Evolutionary conservation across 2,888 invertebrate genomes (phyloP).

Genomic region (Zonitis immaculata): DNA sequence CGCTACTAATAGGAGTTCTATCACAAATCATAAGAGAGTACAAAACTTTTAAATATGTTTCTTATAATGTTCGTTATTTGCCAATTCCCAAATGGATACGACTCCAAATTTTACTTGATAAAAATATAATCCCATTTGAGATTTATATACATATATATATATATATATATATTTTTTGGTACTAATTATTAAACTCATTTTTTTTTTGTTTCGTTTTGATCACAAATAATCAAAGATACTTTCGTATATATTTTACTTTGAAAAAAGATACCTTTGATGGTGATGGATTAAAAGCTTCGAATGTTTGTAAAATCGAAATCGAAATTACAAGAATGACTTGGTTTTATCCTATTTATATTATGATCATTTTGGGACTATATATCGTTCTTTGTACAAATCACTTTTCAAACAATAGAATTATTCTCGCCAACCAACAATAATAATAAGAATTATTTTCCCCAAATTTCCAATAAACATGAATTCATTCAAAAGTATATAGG

Average conservation of each 20-base stretch:
- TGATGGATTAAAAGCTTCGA: constrained; percentile 37
- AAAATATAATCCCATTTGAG: constrained; percentile 12
- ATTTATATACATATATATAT: no score
- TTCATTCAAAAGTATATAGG: no score
- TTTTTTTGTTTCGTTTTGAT: no score
- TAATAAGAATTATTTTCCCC: not conserved
- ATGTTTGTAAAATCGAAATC: constrained; percentile 39
- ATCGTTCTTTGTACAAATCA: constrained; percentile 32
- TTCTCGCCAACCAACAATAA: no score
- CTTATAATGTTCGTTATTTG: constrained; percentile 8
- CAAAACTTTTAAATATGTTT: constrained; percentile 13
- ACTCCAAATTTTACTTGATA: constrained; percentile 13
- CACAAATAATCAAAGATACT: constrained; percentile 13
- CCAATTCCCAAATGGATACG: constrained; percentile 7
- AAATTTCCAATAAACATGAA: not conserved
- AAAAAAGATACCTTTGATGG: constrained; percentile 32
- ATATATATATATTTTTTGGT: no score
- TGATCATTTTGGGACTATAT: constrained; percentile 32
- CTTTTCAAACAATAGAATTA: not conserved
- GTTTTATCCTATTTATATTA: constrained; percentile 42
- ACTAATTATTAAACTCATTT: no score
- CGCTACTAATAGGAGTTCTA: not conserved
- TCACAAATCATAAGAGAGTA: constrained; percentile 3
- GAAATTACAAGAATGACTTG: constrained; percentile 37
- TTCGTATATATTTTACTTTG: constrained; percentile 18